Evolutionary conservation across 1,140 invertebrate species (phyloP), one percentile per base, ranked within the genome.

Genomic region (Stegodyphus dumicola): DNA sequence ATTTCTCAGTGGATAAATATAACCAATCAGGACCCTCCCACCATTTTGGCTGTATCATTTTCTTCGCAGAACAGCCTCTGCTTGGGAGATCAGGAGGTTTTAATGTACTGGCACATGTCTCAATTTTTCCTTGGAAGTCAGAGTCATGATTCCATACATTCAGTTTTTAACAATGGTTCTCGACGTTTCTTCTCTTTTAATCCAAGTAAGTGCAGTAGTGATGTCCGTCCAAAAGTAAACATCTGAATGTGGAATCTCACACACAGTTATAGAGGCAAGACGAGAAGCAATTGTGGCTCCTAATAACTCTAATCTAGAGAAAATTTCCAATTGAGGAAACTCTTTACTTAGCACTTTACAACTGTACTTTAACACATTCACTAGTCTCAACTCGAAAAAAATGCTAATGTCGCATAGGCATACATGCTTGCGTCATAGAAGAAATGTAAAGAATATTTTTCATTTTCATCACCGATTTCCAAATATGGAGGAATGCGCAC

Each of bases 261-360:
- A 10, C 48, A 64, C 56, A 18, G 80, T 73, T 60, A 52, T n/a
- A 49, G 60, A 69, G 2, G 53, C 53, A 69, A 86, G 79, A 11
- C 70, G 52, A 54, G 70, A 56, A 51, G 65, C 15, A 48, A 86
- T 86, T 56, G 67, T 81, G 6, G 65, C 52, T 56, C 15, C 65
- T 18, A 79, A 54, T 49, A 87, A 70, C 64, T 80, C 70, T 60
- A 79, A 11, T 71, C 56, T 79, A 18, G 74, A 17, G 5, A 76
- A 80, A 67, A 17, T 80, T 87, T 17, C 86, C 33, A 17, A 7
- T 56, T 77, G 53, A n/a, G n/a, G 71, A 51, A 48, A 71, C 51
- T 86, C 88, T 81, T 67, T 54, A 60, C 51, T 65, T 67, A 73
- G 78, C 81, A 84, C 75, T 0, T 71, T 78, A 51, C 79, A 85